Evolutionary conservation across 2,888 invertebrate genomes (phyloP).

Genomic region (Eledona agricola): DNA sequence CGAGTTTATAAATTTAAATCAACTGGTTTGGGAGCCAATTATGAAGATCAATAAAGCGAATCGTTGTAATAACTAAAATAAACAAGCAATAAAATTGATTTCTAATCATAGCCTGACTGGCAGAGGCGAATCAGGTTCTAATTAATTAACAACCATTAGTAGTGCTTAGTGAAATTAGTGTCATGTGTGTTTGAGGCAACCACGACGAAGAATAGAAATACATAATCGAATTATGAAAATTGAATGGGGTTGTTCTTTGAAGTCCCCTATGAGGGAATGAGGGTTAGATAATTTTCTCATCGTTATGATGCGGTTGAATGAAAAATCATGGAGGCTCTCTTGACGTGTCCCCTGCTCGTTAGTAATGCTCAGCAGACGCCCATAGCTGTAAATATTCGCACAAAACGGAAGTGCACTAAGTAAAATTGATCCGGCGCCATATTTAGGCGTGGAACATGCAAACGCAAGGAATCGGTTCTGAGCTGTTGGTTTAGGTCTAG

Average conservation of each 20-base stretch:
- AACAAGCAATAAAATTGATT: slow-evolving; percentile 23
- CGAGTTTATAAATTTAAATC: slow-evolving; percentile 2
- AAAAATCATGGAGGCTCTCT: slow-evolving; percentile 11
- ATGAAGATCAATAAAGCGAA: slow-evolving; percentile 21
- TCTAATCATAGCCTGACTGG: slow-evolving; percentile 1
- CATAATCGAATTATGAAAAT: slow-evolving; percentile 20
- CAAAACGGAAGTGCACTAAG: slow-evolving; percentile 4
- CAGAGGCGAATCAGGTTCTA: too few relatives aligned
- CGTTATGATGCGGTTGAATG: slow-evolving; percentile 11
- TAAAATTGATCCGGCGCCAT: slow-evolving; percentile 5
- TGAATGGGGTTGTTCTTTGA: slow-evolving; percentile 5
- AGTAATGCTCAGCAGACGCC: neutral
- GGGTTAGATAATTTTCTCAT: slow-evolving; percentile 15
- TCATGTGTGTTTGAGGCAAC: too few relatives aligned
- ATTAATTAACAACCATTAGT: too few relatives aligned
- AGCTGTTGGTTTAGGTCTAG: too few relatives aligned
- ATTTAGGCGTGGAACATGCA: slow-evolving; percentile 9
- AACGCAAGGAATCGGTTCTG: too few relatives aligned
- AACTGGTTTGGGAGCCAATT: slow-evolving; percentile 26
- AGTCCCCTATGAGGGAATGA: too few relatives aligned
- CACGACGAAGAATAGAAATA: too few relatives aligned
- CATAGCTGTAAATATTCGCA: neutral
- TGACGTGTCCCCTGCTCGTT: too few relatives aligned
- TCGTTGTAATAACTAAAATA: slow-evolving; percentile 27
- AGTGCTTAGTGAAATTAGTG: too few relatives aligned